A percentile compares a stretch with the other conserved stretches of the same genome.
Evolutionary conservation across 2,113 vertebrate genomes (phyloP).

Genomic region (Heloderma charlesbogerti): DNA sequence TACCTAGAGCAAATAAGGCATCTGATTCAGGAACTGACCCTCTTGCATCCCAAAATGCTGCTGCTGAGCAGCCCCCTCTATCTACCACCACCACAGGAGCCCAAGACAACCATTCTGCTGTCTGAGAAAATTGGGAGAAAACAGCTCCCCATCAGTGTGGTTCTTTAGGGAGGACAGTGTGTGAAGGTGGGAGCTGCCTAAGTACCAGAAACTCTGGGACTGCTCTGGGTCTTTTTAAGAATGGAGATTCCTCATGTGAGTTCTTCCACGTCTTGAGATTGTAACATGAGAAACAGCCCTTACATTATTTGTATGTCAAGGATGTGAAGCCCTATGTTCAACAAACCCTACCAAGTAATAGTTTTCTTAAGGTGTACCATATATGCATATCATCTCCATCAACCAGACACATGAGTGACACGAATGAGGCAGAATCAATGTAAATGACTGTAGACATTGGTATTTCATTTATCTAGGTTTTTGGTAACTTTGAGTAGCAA

Average conservation of each 20-base stretch:
- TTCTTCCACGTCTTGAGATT: too few species aligned
- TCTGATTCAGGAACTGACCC: not conserved
- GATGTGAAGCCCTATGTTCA: not conserved
- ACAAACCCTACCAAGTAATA: not conserved
- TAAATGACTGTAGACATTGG: not conserved
- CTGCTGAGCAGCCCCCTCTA: not conserved
- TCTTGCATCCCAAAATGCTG: not conserved
- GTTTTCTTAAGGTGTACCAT: not conserved
- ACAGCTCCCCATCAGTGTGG: not conserved
- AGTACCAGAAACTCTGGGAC: not conserved
- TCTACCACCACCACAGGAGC: not conserved
- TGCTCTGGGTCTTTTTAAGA: not conserved
- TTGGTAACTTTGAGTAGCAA: slow-evolving; percentile 13
- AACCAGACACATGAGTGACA: not conserved
- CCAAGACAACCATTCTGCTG: not conserved
- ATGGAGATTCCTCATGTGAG: not conserved
- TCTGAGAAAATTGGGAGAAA: not conserved
- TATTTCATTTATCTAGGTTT: slow-evolving; percentile 21
- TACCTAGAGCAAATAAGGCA: not conserved
- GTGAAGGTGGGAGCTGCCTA: not conserved
- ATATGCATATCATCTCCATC: not conserved
- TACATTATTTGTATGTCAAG: not conserved
- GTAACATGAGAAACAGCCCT: not conserved
- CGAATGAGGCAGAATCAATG: not conserved
- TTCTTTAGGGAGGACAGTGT: not conserved